phyloP scores from a whole-genome alignment of 2,888 invertebrate genomes.

The Chrysolina americana region DNA sequence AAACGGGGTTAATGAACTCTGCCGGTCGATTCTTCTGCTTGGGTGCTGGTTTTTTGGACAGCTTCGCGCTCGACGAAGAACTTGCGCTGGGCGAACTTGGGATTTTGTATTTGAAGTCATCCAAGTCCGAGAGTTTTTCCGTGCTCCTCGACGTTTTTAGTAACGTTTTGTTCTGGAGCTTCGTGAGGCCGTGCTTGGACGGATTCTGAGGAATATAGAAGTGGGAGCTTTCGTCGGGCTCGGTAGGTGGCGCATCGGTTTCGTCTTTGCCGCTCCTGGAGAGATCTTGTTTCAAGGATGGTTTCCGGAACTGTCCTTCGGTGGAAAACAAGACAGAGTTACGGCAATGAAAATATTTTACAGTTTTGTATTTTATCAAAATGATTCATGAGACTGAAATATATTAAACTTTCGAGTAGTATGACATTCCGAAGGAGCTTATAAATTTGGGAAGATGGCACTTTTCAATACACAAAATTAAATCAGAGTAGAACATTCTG shows the following conservation, averaged over 20 bases:
- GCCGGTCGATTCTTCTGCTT: slow-evolving; percentile 59
- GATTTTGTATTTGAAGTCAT: slow-evolving; percentile 66
- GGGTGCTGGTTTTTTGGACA: slow-evolving; percentile 61
- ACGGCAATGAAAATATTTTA: background rate
- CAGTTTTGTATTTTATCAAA: no score
- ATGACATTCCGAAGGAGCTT: no score
- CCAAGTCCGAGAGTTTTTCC: slow-evolving; percentile 43
- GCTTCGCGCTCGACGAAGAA: slow-evolving; percentile 67
- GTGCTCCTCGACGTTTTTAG: slow-evolving; percentile 39
- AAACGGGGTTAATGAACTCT: slow-evolving; percentile 63
- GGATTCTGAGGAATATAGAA: slow-evolving; percentile 58
- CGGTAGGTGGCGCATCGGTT: slow-evolving; percentile 36
- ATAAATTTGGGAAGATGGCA: no score
- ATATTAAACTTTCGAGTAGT: no score
- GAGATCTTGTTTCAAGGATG: slow-evolving; percentile 57
- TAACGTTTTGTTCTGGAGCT: slow-evolving; percentile 43
- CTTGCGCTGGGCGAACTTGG: slow-evolving; percentile 69
- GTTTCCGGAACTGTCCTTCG: slow-evolving; percentile 62
- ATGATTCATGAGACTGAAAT: no score
- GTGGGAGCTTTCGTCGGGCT: slow-evolving; percentile 48
- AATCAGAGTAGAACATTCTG: no score
- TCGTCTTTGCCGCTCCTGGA: slow-evolving; percentile 47
- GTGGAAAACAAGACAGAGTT: slow-evolving; percentile 3
- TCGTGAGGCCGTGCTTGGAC: slow-evolving; percentile 41
- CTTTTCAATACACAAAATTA: no score